Evolutionary conservation across 2,888 invertebrate species (phyloP), one percentile per base, ranked within the genome.

Genomic region (Eurytoma californica): DNA sequence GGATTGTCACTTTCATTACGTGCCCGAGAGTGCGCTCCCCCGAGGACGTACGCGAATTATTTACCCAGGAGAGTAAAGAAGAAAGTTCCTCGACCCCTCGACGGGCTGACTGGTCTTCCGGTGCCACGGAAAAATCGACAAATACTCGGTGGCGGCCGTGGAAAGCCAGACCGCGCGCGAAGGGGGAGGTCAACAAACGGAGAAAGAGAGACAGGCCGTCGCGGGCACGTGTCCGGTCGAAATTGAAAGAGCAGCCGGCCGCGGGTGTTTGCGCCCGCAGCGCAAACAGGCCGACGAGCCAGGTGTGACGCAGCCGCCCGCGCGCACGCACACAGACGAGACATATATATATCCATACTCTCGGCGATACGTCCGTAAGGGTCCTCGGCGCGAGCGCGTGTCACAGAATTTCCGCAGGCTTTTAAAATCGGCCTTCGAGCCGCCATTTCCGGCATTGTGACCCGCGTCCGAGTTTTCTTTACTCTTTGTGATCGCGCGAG

Each of bases 181-280:
- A 9, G 39, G 39, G 39, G 39, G 9, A 9, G 5, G 5, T 30
- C 39, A 53, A 53, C 53, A 53, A 53, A n/a, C n/a, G 16, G 53
- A 53, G n/a, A 53, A 53, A 16, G n/a, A 53, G 53, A 53, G 53
- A 3, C 53, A 14, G 53, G 53, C 53, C 53, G 14, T 53, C 53
- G 53, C 2, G 53, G 16, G 53, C 53, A 53, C 53, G 53, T n/a
- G 53, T 4, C 9, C 18, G 13, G 24, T 20, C 39, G 69, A 55
- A 58, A 47, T 58, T 57, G 69, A 58, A 69, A 57, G 58, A 69
- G 39, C 69, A 69, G 39, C 57, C 57, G 55, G 55, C 47, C 57
- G 69, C 57, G 58, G 9, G 39, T 39, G 39, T 39, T 39, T 7
- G 39, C 7, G 39, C 39, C 39, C 69, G 69, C 47, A 20, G 57